phyloP scores from a whole-genome alignment of 2,888 invertebrate species.

The Ryuthela nishihirai region DNA sequence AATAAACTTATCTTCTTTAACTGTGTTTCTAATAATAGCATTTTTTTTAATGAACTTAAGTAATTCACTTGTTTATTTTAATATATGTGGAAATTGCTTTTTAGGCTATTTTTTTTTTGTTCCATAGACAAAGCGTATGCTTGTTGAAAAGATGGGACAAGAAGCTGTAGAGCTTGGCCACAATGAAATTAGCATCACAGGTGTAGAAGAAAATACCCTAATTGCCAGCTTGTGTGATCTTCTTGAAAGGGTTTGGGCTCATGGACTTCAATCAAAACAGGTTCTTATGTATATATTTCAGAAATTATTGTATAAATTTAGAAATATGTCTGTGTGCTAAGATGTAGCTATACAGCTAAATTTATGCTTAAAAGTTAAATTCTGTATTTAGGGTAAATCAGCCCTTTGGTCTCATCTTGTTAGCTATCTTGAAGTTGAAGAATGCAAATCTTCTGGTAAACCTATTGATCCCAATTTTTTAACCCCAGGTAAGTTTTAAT shows the following conservation, averaged over 20 bases:
- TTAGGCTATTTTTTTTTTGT: neutral
- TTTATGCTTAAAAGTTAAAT: neutral
- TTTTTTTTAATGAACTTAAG: too few relatives aligned
- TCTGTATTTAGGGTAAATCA: conserved; percentile 72
- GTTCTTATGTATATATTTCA: conserved; percentile 45
- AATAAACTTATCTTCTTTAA: too few relatives aligned
- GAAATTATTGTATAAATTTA: neutral
- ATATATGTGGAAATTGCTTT: too few relatives aligned
- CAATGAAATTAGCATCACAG: conserved; percentile 64
- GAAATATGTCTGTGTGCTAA: neutral
- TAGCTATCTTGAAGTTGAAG: conserved; percentile 57
- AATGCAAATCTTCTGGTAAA: conserved; percentile 59
- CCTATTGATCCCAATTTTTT: conserved; percentile 61
- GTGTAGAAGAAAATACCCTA: conserved; percentile 93
- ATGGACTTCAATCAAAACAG: conserved; percentile 81
- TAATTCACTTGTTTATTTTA: too few relatives aligned
- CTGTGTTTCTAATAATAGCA: too few relatives aligned
- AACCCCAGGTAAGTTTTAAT: conserved; percentile 58
- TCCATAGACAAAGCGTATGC: conserved; percentile 89
- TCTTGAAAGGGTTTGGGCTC: conserved; percentile 95
- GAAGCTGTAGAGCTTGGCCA: conserved; percentile 94
- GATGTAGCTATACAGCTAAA: too few relatives aligned
- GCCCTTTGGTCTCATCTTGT: conserved; percentile 91
- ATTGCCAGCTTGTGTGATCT: conserved; percentile 98
- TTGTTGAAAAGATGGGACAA: conserved; percentile 94